Conservation (phyloP, 2,888 invertebrate species). For the Lithophane socia region DNA sequence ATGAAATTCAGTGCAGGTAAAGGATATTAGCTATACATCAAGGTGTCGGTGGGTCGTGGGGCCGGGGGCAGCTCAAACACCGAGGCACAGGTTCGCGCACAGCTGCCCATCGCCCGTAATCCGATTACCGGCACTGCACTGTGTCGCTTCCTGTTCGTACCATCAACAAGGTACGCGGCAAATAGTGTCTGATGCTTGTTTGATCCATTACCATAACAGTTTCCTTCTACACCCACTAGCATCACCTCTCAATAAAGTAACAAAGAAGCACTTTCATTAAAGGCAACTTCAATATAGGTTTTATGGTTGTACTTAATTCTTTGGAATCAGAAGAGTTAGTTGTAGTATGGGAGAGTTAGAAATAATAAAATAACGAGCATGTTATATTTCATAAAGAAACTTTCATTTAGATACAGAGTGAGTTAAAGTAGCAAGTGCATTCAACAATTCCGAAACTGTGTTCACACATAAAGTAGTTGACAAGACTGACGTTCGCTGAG, state of each 20-base stretch:
- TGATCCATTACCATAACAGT: slow-evolving; percentile 59
- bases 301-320: neutral
- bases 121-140: slow-evolving; percentile 72
- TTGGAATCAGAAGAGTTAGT: neutral
- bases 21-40: slow-evolving; percentile 74
- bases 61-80: slow-evolving; percentile 59
- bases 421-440: slow-evolving; percentile 54
- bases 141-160: slow-evolving; percentile 59
- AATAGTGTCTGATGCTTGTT: slow-evolving; percentile 61
- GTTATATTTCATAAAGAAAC: slow-evolving; percentile 32
- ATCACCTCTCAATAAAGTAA: slow-evolving; percentile 12
- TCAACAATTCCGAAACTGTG: slow-evolving; percentile 56
- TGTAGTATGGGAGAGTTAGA: neutral
- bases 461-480: slow-evolving; percentile 59
- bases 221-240: slow-evolving; percentile 26
- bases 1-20: slow-evolving; percentile 70
- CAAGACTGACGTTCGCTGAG: slow-evolving; percentile 50
- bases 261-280: neutral
- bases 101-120: slow-evolving; percentile 74
- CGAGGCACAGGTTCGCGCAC: slow-evolving; percentile 65
- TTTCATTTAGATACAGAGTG: slow-evolving; percentile 38
- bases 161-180: slow-evolving; percentile 59
- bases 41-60: slow-evolving; percentile 61
- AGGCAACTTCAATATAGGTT: neutral
- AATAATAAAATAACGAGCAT: slow-evolving; percentile 22